A percentile compares a stretch with the other conserved stretches of the same genome.
These are phyloP conservation scores for Nematolebias whitei DNA, from an alignment of 2,113 vertebrate genomes.

Conservation along the genomic window DNA sequence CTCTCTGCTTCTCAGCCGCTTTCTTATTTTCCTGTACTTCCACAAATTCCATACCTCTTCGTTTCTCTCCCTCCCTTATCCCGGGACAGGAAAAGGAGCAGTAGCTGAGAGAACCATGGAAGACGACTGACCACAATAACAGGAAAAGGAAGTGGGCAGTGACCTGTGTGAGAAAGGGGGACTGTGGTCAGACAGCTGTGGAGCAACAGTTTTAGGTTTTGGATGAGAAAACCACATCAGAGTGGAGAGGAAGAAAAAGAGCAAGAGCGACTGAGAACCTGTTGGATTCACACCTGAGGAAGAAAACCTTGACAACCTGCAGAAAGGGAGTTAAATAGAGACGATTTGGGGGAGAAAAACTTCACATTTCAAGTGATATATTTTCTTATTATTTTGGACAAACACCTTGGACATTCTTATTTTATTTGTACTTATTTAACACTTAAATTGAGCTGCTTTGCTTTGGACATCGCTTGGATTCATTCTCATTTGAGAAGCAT, in stretches of 20 bases:
- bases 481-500: constrained; percentile 15
- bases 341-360: background rate
- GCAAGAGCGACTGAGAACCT: constrained; percentile 30
- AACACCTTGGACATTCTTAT: too few species aligned
- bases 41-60: constrained; percentile 8
- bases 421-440: background rate
- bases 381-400: too few species aligned
- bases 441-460: background rate
- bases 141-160: constrained; percentile 86
- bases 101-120: constrained; percentile 43
- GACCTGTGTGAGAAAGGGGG: constrained; percentile 63
- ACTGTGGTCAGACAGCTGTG: constrained; percentile 40
- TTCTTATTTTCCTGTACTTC: constrained; percentile 19
- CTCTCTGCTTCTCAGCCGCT: constrained; percentile 25
- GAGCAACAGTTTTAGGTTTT: constrained; percentile 31
- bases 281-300: constrained; percentile 48
- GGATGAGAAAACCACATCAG: constrained; percentile 50
- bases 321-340: constrained; percentile 1
- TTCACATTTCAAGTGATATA: constrained; percentile 2
- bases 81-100: constrained; percentile 76
- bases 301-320: constrained; percentile 20
- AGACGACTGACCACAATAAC: constrained; percentile 82
- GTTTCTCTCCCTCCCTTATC: constrained; percentile 6
- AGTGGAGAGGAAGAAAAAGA: constrained; percentile 10
- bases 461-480: constrained; percentile 29